These are phyloP conservation scores for Lanistes nyassanus DNA, from an alignment of 1,140 invertebrate species.

Conservation along the genomic window DNA sequence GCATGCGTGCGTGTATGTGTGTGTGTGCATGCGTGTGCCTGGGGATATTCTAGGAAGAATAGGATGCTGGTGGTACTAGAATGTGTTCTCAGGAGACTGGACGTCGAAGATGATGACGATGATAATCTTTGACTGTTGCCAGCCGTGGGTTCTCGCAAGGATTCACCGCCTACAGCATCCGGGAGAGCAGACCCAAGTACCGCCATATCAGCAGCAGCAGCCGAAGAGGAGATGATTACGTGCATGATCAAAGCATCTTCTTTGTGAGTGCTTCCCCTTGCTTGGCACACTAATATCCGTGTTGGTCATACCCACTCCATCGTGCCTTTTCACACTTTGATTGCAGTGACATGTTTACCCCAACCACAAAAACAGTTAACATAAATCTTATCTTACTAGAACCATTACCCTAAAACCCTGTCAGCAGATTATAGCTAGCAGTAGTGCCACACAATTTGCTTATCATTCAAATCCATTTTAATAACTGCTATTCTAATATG, in stretches of 20 bases:
- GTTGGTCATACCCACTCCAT: neutral
- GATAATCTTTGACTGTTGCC: neutral
- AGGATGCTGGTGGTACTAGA: neutral
- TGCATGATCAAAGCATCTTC: conserved; percentile 45
- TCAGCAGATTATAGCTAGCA: too few relatives aligned
- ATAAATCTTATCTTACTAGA: neutral
- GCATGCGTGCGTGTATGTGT: too few relatives aligned
- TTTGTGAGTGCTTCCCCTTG: conserved; percentile 37
- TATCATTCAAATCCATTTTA: too few relatives aligned
- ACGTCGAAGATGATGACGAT: conserved; percentile 3
- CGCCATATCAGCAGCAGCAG: conserved; percentile 1
- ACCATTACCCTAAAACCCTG: too few relatives aligned
- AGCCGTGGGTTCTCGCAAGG: conserved; percentile 22
- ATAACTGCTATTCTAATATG: neutral
- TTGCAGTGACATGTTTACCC: too few relatives aligned
- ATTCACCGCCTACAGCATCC: conserved; percentile 11
- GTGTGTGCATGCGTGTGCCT: too few relatives aligned
- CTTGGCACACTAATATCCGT: too few relatives aligned
- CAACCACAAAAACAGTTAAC: neutral
- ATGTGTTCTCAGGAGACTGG: neutral
- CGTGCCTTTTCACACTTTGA: neutral
- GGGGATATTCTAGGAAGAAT: too few relatives aligned
- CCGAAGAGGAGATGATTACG: conserved; percentile 32
- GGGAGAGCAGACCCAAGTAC: conserved; percentile 27
- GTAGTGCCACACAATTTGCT: too few relatives aligned